Evolutionary conservation across 2,797 vertebrate genomes (phyloP), one percentile per base, ranked within the genome.

Genomic region (Taeniopygia guttata): DNA sequence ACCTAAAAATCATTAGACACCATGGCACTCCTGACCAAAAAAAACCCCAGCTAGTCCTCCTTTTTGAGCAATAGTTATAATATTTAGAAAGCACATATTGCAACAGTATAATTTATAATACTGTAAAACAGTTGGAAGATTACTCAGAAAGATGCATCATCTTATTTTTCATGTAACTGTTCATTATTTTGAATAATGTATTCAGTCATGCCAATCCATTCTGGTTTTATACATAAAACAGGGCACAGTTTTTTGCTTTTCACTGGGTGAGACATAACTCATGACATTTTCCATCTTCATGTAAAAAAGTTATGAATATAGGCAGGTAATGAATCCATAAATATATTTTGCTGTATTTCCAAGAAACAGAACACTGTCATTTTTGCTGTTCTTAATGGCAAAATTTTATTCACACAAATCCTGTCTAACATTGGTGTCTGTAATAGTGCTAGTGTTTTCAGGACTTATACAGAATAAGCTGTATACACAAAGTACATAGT

Each of bases 1-100:
- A 70, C 0, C 4, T 22, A 63, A 49, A 42, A 60, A 38, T 42
- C 11, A 49, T 62, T 76, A 29, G 51, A 89, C 63, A 5, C 26
- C 13, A 29, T 46, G 9, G 9, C 0, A 1, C 1, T 67, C 4
- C 5, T 78, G 81, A 29, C 9, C 34, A 19, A 49, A 55, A 58
- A 60, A 16, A 17, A 3, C 11, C 3, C 7, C 23, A 49, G 25
- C 3, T 58, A 16, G 8, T 45, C 19, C 8, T 78, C 9, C 12
- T 22, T 76, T 87, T 20, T 52, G 56, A 59, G 17, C 7, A 70
- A 29, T 8, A 73, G 7, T 77, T 70, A 27, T 0, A 4, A 58
- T 43, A 84, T 40, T 68, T 32, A 73, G 52, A 46, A 25, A 84
- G 4, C 3, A 56, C 30, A 38, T 45, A 45, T 42, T 77, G 32